phyloP scores from a whole-genome alignment of 2,888 invertebrate genomes.

The Dicyrtomina minuta region DNA sequence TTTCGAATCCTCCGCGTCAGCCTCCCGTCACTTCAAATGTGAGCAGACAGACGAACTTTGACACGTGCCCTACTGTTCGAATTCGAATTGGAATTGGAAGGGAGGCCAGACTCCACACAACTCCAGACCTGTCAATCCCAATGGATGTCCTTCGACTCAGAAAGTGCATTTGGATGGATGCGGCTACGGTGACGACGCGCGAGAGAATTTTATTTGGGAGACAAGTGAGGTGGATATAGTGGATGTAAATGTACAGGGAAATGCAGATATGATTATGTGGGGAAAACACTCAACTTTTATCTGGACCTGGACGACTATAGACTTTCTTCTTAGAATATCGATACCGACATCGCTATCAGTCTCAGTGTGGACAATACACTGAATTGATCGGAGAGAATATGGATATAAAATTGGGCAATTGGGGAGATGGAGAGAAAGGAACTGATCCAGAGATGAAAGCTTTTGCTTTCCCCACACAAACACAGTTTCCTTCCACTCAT shows the following conservation, averaged over 20 bases:
- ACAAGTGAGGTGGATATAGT: too few relatives aligned
- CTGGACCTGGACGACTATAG: too few relatives aligned
- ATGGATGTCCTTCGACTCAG: slow-evolving; percentile 25
- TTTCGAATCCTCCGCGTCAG: slow-evolving; percentile 24
- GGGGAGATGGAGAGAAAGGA: too few relatives aligned
- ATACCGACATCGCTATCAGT: background rate
- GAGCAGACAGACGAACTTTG: slow-evolving; percentile 42
- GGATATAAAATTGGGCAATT: too few relatives aligned
- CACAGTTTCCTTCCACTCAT: background rate
- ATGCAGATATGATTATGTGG: too few relatives aligned
- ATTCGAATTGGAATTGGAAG: too few relatives aligned
- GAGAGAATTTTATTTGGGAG: too few relatives aligned
- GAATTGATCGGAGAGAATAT: background rate
- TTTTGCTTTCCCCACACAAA: background rate
- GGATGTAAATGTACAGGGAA: too few relatives aligned
- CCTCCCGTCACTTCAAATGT: background rate
- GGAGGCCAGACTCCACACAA: background rate
- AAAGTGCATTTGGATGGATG: too few relatives aligned
- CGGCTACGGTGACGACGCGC: too few relatives aligned
- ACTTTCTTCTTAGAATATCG: background rate
- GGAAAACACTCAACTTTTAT: background rate
- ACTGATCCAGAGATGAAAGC: too few relatives aligned
- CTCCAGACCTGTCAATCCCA: slow-evolving; percentile 51
- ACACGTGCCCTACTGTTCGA: slow-evolving; percentile 51
- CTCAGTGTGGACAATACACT: slow-evolving; percentile 1